These are phyloP conservation scores for Saccopteryx leptura DNA, from an alignment of 2,113 vertebrate species.

Conservation along the genomic window DNA sequence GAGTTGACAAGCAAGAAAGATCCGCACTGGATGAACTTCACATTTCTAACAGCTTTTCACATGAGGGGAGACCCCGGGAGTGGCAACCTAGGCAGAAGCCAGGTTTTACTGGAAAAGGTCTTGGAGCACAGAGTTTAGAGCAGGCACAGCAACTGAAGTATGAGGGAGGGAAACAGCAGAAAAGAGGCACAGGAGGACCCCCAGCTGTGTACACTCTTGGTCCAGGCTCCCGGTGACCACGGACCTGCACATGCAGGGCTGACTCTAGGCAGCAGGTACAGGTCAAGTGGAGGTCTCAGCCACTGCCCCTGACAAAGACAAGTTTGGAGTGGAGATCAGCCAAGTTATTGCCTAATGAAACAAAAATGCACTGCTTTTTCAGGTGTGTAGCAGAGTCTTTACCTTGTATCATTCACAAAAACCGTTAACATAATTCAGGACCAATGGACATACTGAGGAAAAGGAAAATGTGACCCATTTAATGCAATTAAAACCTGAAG, in stretches of 20 bases:
- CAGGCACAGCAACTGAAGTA: not conserved
- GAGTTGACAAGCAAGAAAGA: not conserved
- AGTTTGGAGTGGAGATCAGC: not conserved
- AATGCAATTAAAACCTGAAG: constrained; percentile 17
- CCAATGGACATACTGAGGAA: not conserved
- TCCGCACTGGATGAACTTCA: not conserved
- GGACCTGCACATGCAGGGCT: not conserved
- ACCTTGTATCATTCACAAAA: not conserved
- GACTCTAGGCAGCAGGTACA: not conserved
- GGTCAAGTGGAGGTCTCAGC: not conserved
- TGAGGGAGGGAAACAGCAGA: not conserved
- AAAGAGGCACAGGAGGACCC: not conserved
- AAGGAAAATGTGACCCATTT: not conserved
- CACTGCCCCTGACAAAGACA: not conserved
- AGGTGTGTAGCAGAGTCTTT: not conserved
- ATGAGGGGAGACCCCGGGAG: not conserved
- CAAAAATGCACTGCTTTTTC: not conserved
- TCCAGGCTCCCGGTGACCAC: not conserved
- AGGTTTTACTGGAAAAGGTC: not conserved
- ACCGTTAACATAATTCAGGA: not conserved
- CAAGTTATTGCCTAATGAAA: not conserved
- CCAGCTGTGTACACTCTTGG: not conserved
- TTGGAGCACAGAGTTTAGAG: not conserved
- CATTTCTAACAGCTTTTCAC: not conserved
- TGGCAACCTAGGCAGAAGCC: not conserved